These are phyloP conservation scores for Paradoxurus hermaphroditus DNA, from an alignment of 2,113 vertebrate species.

Conservation along the genomic window DNA sequence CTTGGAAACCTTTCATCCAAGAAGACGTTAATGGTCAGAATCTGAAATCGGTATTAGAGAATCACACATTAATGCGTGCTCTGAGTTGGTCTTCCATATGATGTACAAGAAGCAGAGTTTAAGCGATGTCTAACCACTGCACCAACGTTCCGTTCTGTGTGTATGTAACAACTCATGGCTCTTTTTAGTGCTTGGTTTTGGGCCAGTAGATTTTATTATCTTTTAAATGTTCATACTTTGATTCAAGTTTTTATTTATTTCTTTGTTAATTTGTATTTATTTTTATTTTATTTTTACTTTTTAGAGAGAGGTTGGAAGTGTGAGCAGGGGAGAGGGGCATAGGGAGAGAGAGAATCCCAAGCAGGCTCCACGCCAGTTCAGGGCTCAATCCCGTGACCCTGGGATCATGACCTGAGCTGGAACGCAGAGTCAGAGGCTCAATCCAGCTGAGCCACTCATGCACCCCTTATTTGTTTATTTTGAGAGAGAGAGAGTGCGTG, in stretches of 20 bases:
- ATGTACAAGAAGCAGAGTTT: not conserved
- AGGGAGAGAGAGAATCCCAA: too few species aligned
- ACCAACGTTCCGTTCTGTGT: accelerated
- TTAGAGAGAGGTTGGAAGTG: too few species aligned
- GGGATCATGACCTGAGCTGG: too few species aligned
- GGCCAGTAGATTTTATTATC: not conserved
- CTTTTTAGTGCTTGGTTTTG: not conserved
- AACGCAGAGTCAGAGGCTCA: too few species aligned
- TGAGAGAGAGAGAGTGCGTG: too few species aligned
- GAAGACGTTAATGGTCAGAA: not conserved
- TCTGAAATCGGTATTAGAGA: accelerated
- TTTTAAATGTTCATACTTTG: not conserved
- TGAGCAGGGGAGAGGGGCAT: too few species aligned
- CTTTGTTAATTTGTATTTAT: not conserved
- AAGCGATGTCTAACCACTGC: accelerated
- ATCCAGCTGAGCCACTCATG: too few species aligned
- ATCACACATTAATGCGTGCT: accelerated
- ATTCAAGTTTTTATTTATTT: not conserved
- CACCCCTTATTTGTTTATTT: too few species aligned
- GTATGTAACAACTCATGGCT: accelerated
- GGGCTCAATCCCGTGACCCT: too few species aligned
- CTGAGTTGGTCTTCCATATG: not conserved
- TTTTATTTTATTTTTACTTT: too few species aligned
- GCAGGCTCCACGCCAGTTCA: too few species aligned
- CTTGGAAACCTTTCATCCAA: not conserved